Conservation (phyloP, 2,888 invertebrate genomes). For the Hypomecis atomaria region DNA sequence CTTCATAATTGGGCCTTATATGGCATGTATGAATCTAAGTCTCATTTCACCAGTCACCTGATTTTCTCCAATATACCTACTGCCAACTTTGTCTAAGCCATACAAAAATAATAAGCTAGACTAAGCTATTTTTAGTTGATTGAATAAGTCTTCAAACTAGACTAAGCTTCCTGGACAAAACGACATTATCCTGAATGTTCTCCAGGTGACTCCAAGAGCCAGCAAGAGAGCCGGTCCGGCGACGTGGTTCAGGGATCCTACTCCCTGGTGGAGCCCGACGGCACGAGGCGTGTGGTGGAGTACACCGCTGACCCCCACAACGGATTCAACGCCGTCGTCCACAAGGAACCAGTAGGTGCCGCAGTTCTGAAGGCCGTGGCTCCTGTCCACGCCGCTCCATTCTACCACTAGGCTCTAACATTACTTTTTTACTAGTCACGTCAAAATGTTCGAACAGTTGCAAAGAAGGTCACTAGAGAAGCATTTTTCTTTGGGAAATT, state of each 20-base stretch:
- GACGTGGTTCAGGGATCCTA: constrained; percentile 87
- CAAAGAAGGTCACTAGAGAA: too few relatives aligned
- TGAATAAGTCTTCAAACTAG: too few relatives aligned
- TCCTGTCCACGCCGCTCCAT: constrained; percentile 64
- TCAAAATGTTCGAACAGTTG: too few relatives aligned
- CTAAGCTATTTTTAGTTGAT: too few relatives aligned
- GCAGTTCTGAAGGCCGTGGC: constrained; percentile 75
- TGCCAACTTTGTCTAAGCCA: too few relatives aligned
- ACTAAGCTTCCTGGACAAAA: not conserved
- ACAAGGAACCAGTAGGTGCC: constrained; percentile 83
- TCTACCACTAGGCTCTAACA: constrained; percentile 58
- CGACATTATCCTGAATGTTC: not conserved
- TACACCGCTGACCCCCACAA: constrained; percentile 88
- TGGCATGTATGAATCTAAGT: too few relatives aligned
- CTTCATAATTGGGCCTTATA: too few relatives aligned
- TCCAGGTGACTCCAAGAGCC: constrained; percentile 78
- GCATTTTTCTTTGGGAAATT: too few relatives aligned
- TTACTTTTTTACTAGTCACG: too few relatives aligned
- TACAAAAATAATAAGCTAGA: too few relatives aligned
- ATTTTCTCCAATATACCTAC: too few relatives aligned
- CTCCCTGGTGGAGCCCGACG: constrained; percentile 87
- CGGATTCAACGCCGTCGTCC: constrained; percentile 88
- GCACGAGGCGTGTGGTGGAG: constrained; percentile 85
- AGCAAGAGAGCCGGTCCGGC: constrained; percentile 83
- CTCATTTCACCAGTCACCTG: too few relatives aligned